Base-by-base conservation (phyloP, 2,797 vertebrate species). In the Neopelma chrysocephalum region DNA sequence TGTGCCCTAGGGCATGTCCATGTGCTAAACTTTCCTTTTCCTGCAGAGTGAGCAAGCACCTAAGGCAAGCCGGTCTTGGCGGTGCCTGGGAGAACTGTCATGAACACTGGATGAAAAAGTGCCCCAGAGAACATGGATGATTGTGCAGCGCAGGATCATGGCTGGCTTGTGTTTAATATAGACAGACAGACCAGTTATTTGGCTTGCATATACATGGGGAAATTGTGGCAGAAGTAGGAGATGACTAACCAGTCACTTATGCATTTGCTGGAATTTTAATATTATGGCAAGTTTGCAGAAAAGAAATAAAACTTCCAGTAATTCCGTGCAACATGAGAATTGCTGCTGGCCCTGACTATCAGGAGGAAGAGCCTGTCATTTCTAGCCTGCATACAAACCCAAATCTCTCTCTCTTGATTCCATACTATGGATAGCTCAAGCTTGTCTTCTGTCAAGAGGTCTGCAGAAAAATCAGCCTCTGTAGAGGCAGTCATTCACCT, bases 11-110 rank as follows among this genome's bases (percentile, higher is more conserved):
- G 12, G 16, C n/a, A 12, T 6, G 26, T 17, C n/a, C 34, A 5
- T n/a, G n/a, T n/a, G 27, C n/a, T 82, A 50, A 48, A 48, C 15
- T 45, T 4, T 65, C 21, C 42, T 69, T 47, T 68, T 71, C 36
- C 56, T 80, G 60, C 12, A 80, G 15, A 38, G 7, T 27, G n/a
- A 34, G 40, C 15, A 71, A 61, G 31, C 7, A 69, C 31, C 15
- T 27, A 47, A 29, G 22, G 50, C 15, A 56, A 66, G 19, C 0
- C 1, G 10, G 21, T 58, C 76, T 50, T 77, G 15, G 2, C 10
- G 9, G 6, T 93, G 21, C 15, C 54, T 2, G 2, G 7, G 34
- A 62, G 31, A 79, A 15, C 4, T 16, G 6, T 22, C 0, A 0
- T 3, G 15, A 36, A 16, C 31, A 48, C 1, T 1, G 40, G 56